phyloP scores from a whole-genome alignment of 1,140 invertebrate species.

The Micrasema longulum region DNA sequence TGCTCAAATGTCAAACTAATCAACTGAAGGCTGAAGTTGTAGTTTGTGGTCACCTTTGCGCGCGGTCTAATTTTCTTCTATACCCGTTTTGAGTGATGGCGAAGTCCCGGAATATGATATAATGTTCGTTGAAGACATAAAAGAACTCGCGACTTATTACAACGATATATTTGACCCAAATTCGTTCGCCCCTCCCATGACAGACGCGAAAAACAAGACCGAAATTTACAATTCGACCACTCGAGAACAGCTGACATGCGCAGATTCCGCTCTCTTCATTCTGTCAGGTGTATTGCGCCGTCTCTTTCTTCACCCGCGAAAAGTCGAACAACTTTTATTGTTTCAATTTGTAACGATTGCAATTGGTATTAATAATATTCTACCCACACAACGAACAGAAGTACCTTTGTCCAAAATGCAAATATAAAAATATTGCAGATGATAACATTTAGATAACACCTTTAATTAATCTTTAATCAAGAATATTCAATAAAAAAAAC shows the following conservation, averaged over 20 bases:
- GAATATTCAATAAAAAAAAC: too few species aligned
- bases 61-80: neutral
- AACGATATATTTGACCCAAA: slow-evolving; percentile 31
- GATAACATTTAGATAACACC: too few species aligned
- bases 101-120: neutral
- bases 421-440: too few species aligned
- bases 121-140: neutral
- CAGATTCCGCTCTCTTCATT: slow-evolving; percentile 1
- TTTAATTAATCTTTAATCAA: too few species aligned
- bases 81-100: neutral
- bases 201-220: slow-evolving; percentile 18
- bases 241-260: slow-evolving; percentile 34
- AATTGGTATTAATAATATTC: too few species aligned
- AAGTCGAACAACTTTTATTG: too few species aligned
- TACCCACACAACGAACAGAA: too few species aligned
- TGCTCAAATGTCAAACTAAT: slow-evolving; percentile 40
- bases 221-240: slow-evolving; percentile 23
- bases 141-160: slow-evolving; percentile 4
- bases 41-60: slow-evolving; percentile 1
- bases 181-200: slow-evolving; percentile 37
- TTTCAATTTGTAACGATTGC: too few species aligned
- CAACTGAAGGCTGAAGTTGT: neutral
- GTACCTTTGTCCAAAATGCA: too few species aligned
- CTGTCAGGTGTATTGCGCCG: too few species aligned
- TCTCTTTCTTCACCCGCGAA: too few species aligned